Evolutionary conservation across 2,888 invertebrate genomes (phyloP).

Genomic region (Leucophenga montana): DNA sequence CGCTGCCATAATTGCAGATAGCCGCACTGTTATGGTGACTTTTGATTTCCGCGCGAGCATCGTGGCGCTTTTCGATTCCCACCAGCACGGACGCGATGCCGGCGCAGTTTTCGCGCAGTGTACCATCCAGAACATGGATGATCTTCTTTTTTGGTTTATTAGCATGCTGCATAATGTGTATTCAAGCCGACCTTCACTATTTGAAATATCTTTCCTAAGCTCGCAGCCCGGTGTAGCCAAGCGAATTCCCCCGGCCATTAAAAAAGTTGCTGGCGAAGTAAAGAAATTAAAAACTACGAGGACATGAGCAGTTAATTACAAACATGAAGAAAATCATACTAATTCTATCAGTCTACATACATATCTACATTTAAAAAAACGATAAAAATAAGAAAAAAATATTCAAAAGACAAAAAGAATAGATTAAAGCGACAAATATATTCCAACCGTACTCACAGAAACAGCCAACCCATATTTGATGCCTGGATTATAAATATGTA

Average conservation of each 20-base stretch:
- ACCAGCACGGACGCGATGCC: constrained; percentile 62
- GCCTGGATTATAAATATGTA: too few relatives aligned
- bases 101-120: constrained; percentile 67
- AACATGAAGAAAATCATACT: too few relatives aligned
- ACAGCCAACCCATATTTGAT: too few relatives aligned
- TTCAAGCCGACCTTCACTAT: constrained; percentile 61
- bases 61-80: constrained; percentile 65
- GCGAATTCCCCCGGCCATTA: constrained; percentile 57
- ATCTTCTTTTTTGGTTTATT: constrained; percentile 63
- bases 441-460: too few relatives aligned
- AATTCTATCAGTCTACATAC: too few relatives aligned
- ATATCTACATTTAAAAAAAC: too few relatives aligned
- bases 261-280: constrained; percentile 52
- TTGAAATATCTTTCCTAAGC: constrained; percentile 65
- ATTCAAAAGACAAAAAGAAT: too few relatives aligned
- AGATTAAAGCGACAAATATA: too few relatives aligned
- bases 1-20: constrained; percentile 66
- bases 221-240: constrained; percentile 59
- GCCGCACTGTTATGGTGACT: constrained; percentile 64
- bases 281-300: constrained; percentile 47
- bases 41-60: constrained; percentile 62
- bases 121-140: constrained; percentile 54
- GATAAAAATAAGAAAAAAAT: too few relatives aligned
- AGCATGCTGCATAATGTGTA: constrained; percentile 63
- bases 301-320: background rate